phyloP scores from a whole-genome alignment of 2,797 vertebrate genomes.

The Podarcis lilfordi region DNA sequence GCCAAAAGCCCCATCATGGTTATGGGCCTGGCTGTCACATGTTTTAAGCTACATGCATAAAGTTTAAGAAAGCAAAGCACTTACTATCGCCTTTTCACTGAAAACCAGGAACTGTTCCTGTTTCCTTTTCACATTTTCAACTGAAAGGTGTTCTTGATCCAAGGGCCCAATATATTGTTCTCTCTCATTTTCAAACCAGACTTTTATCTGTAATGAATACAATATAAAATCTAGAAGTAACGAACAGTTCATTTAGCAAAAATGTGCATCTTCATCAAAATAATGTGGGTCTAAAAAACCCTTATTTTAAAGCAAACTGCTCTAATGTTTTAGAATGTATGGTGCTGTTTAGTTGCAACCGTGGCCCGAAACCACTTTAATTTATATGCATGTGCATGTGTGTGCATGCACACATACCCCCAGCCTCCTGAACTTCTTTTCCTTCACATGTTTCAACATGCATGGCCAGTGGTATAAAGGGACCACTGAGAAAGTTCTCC shows the following conservation, averaged over 20 bases:
- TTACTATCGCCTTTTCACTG: constrained; percentile 77
- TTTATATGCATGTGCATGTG: background rate
- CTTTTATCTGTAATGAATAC: constrained; percentile 76
- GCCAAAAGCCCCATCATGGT: background rate
- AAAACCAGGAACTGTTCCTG: constrained; percentile 75
- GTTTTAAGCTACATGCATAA: background rate
- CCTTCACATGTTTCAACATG: background rate
- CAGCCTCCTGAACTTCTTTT: background rate
- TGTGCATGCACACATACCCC: too few species aligned
- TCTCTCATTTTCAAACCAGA: constrained; percentile 81
- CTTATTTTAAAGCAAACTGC: background rate
- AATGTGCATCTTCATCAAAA: background rate
- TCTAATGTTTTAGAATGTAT: background rate
- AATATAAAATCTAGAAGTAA: background rate
- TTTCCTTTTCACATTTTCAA: constrained; percentile 73
- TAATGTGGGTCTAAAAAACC: background rate
- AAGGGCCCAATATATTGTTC: constrained; percentile 77
- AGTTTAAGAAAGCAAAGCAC: constrained; percentile 7
- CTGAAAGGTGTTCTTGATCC: constrained; percentile 74
- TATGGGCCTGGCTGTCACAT: background rate
- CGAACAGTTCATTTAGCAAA: background rate
- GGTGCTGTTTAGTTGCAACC: background rate
- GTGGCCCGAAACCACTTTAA: too few species aligned
- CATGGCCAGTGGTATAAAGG: background rate
- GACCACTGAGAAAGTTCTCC: background rate